phyloP scores from a whole-genome alignment of 2,113 vertebrate genomes.

The Misgurnus anguillicaudatus region DNA sequence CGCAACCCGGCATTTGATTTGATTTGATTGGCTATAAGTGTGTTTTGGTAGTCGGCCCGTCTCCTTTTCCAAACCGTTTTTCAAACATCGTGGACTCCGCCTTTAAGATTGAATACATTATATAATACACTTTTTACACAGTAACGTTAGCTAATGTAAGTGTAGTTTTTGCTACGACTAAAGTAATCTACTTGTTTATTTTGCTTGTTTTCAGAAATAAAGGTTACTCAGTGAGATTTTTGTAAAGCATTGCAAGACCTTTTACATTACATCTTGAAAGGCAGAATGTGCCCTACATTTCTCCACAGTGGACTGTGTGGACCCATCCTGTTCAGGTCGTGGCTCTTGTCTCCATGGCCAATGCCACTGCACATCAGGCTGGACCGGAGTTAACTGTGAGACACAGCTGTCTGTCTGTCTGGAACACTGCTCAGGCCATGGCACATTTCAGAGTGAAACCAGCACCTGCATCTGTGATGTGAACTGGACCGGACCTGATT shows the following conservation, averaged over 20 bases:
- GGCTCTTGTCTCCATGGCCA: conserved; percentile 92
- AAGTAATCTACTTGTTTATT: too few relatives aligned
- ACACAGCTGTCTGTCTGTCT: conserved; percentile 92
- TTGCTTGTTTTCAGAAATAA: too few relatives aligned
- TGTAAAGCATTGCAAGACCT: not conserved
- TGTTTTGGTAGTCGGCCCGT: too few relatives aligned
- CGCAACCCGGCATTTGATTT: too few relatives aligned
- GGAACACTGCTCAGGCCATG: conserved; percentile 93
- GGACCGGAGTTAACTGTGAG: conserved; percentile 91
- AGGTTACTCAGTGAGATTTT: not conserved
- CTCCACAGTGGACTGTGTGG: conserved; percentile 87
- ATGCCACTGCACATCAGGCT: conserved; percentile 94
- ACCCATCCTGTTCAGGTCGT: conserved; percentile 89
- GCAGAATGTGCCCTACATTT: not conserved
- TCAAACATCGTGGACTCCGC: too few relatives aligned
- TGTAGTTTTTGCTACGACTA: too few relatives aligned
- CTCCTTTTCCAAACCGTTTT: too few relatives aligned
- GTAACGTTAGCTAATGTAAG: too few relatives aligned
- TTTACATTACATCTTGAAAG: not conserved
- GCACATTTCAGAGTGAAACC: conserved; percentile 88
- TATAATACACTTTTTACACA: too few relatives aligned
- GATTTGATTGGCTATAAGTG: too few relatives aligned
- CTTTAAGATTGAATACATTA: too few relatives aligned
- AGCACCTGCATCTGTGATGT: conserved; percentile 89
- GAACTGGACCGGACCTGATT: conserved; percentile 94